Evolutionary conservation across 2,797 vertebrate species (phyloP).

Genomic region (Todus mexicanus): DNA sequence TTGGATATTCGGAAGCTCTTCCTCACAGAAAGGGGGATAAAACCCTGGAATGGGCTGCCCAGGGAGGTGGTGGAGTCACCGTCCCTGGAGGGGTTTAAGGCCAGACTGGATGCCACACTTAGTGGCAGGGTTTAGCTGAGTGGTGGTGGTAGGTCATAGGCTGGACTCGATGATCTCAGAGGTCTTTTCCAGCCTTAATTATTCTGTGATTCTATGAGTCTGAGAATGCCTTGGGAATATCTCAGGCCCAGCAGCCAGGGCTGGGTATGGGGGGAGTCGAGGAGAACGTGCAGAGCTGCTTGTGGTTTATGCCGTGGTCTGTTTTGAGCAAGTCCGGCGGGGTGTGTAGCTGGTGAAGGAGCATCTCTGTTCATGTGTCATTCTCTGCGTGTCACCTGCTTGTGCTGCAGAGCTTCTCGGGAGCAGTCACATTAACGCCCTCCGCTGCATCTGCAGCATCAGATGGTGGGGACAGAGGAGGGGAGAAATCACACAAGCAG

Average conservation of each 20-base stretch:
- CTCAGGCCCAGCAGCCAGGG: not conserved
- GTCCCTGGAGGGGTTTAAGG: too few species aligned
- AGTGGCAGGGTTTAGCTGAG: too few species aligned
- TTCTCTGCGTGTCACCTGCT: rapidly evolving
- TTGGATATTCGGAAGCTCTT: too few species aligned
- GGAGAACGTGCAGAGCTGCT: not conserved
- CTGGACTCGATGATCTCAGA: too few species aligned
- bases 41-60: too few species aligned
- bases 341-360: not conserved
- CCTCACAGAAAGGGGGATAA: too few species aligned
- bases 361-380: not conserved
- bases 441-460: not conserved
- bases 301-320: rapidly evolving
- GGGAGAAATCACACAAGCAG: not conserved
- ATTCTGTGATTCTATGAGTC: too few species aligned
- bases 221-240: rapidly evolving
- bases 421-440: not conserved
- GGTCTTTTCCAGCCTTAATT: too few species aligned
- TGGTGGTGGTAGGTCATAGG: too few species aligned
- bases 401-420: not conserved
- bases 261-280: rapidly evolving
- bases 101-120: too few species aligned
- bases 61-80: too few species aligned
- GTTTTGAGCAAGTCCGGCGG: not conserved
- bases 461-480: not conserved